Conservation (phyloP, 1,140 invertebrate genomes). For the Eriocheir sinensis region DNA sequence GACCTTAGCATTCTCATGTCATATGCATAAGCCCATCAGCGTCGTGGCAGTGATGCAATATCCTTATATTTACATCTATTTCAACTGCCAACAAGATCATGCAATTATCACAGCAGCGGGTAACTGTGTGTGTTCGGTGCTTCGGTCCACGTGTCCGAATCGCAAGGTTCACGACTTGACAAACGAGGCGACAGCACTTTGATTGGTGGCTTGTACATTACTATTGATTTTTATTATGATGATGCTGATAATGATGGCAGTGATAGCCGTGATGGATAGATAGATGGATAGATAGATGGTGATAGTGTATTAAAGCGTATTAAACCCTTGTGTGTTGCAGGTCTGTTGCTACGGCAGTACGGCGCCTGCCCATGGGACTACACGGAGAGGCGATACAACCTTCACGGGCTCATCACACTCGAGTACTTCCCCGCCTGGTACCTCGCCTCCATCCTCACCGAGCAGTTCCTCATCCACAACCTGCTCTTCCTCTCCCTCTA, state of each 20-base stretch:
- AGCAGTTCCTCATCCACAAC: slow-evolving; percentile 75
- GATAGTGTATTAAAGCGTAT: not conserved
- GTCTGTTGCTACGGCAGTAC: slow-evolving; percentile 82
- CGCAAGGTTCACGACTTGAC: not conserved
- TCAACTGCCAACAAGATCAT: too few species aligned
- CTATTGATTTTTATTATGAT: too few species aligned
- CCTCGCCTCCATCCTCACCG: slow-evolving; percentile 69
- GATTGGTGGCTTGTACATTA: not conserved
- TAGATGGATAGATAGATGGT: slow-evolving; percentile 26
- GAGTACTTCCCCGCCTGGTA: slow-evolving; percentile 84
- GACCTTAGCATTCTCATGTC: too few species aligned
- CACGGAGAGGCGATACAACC: slow-evolving; percentile 82
- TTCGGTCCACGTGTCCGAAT: too few species aligned
- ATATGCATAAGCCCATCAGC: too few species aligned
- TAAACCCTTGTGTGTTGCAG: slow-evolving; percentile 36
- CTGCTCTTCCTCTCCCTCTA: slow-evolving; percentile 58
- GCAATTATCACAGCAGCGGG: too few species aligned
- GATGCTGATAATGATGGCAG: not conserved
- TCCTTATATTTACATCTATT: too few species aligned
- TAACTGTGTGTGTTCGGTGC: too few species aligned
- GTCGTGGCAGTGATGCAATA: too few species aligned
- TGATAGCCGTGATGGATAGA: not conserved
- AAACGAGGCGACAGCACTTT: not conserved
- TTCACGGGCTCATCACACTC: slow-evolving; percentile 83
- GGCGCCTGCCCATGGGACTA: slow-evolving; percentile 85